These are phyloP conservation scores for Diarsia dahlii DNA, from an alignment of 2,888 invertebrate genomes.

Conservation along the genomic window DNA sequence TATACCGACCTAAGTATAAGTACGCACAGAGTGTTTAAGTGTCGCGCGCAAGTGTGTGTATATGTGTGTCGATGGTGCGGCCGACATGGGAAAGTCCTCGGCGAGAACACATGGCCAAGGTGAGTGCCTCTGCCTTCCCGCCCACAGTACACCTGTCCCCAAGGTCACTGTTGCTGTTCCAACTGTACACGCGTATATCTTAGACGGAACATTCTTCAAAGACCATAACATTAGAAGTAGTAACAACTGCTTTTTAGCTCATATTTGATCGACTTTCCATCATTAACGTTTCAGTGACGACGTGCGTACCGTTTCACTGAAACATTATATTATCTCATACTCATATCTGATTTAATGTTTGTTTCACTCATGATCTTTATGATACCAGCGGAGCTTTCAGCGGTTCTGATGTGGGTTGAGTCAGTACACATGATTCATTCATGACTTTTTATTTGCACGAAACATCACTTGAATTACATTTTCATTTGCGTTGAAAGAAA, in stretches of 20 bases:
- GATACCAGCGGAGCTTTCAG: constrained; percentile 46
- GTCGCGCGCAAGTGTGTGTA: constrained; percentile 85
- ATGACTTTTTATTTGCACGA: constrained; percentile 54
- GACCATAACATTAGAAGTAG: constrained; percentile 13
- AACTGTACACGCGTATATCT: constrained; percentile 38
- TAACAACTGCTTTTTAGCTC: not conserved
- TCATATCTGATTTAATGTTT: constrained; percentile 15
- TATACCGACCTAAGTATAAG: constrained; percentile 89
- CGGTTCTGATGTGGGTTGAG: constrained; percentile 39
- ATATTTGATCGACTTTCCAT: constrained; percentile 5
- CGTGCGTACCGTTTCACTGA: constrained; percentile 1
- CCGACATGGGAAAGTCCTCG: constrained; percentile 91
- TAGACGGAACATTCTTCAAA: constrained; percentile 9
- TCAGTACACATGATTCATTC: constrained; percentile 54
- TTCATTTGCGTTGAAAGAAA: constrained; percentile 39
- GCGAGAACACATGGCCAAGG: constrained; percentile 91
- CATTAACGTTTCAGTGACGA: not conserved
- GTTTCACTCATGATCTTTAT: constrained; percentile 48
- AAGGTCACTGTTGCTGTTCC: constrained; percentile 72
- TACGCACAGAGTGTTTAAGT: constrained; percentile 85
- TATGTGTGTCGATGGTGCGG: constrained; percentile 90
- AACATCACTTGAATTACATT: constrained; percentile 49
- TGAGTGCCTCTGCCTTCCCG: constrained; percentile 80
- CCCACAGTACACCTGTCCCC: constrained; percentile 76
- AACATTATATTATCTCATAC: constrained; percentile 3